Base-by-base conservation (phyloP, 2,888 invertebrate species). In the Agrotis puta region DNA sequence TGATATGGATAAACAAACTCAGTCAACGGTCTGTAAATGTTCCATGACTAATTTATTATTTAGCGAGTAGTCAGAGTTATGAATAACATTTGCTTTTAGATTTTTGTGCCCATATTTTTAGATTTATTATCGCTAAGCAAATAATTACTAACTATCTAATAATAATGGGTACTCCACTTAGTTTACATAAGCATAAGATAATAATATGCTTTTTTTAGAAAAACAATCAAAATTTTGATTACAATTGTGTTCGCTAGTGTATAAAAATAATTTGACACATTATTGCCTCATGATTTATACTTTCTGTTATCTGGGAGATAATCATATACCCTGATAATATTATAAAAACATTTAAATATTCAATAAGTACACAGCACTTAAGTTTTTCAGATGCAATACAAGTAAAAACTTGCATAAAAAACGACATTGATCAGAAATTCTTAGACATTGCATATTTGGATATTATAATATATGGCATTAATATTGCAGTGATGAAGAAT, bases 251-350 rank as follows among this genome's bases (percentile, higher is more conserved):
- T 61, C 51, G 0, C 9, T 47, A 7, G 24, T 18, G 39, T 50
- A 2, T 20, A 27, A 57, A 39, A 57, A 59, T 59, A n/a, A 59
- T 47, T 47, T 48, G 20, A 59, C n/a, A 48, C 24, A 69, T 14
- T 62, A 33, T 62, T 74, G 74, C 72, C 39, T n/a, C 47, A 53
- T 50, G 22, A 80, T 58, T 48, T 58, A 27, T 11, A 16, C 11
- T 51, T 16, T 48, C 54, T 65, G 22, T 68, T 72, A 85, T 74
- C 83, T 62, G 22, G 48, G 1, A 70, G 77, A 80, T 80, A 70
- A 85, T 79, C 67, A 71, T 54, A 4, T n/a, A 47, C n/a, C 47
- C 43, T 61, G 59, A 81, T 54, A 50, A 74, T 64, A 39, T 45
- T 39, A 11, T 39, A 39, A 2, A 24, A 24, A 45, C 20, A 62